phyloP scores from a whole-genome alignment of 2,888 invertebrate species.

The Pristionchus fissidentatus region DNA sequence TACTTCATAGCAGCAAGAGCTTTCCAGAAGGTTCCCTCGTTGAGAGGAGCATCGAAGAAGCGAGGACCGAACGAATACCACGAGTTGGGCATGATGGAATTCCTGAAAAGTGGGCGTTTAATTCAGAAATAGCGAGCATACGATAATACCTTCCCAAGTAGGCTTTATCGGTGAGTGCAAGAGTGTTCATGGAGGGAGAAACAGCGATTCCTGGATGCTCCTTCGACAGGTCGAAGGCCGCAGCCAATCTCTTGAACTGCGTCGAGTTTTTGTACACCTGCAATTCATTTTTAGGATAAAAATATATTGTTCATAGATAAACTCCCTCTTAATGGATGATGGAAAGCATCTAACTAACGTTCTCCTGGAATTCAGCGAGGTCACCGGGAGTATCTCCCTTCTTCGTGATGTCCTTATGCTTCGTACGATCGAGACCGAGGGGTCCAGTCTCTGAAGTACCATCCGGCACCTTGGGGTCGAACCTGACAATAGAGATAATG shows the following conservation, averaged over 20 bases:
- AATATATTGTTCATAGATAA: not conserved
- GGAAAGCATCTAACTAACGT: constrained; percentile 51
- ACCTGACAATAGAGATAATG: constrained; percentile 46
- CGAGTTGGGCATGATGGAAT: constrained; percentile 54
- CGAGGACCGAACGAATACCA: constrained; percentile 70
- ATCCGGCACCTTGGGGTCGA: constrained; percentile 67
- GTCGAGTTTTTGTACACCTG: constrained; percentile 64
- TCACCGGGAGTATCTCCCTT: constrained; percentile 70
- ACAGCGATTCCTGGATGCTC: constrained; percentile 74
- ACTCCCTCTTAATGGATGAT: not conserved
- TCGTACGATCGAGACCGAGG: constrained; percentile 68
- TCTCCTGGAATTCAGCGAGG: constrained; percentile 68
- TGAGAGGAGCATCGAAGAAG: constrained; percentile 73
- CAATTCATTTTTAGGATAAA: constrained; percentile 2
- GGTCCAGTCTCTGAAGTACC: constrained; percentile 72
- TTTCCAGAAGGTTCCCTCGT: constrained; percentile 72
- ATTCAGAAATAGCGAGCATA: not conserved
- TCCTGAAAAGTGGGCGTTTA: constrained; percentile 45
- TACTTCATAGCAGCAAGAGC: constrained; percentile 72
- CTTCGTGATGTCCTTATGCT: constrained; percentile 60
- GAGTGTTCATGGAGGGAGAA: constrained; percentile 64
- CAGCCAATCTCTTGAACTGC: constrained; percentile 72
- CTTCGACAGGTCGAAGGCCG: constrained; percentile 67
- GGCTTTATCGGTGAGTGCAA: constrained; percentile 59
- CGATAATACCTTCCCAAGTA: constrained; percentile 55